Evolutionary conservation across 2,888 invertebrate species (phyloP).

Genomic region (Perizoma flavofasciatum): DNA sequence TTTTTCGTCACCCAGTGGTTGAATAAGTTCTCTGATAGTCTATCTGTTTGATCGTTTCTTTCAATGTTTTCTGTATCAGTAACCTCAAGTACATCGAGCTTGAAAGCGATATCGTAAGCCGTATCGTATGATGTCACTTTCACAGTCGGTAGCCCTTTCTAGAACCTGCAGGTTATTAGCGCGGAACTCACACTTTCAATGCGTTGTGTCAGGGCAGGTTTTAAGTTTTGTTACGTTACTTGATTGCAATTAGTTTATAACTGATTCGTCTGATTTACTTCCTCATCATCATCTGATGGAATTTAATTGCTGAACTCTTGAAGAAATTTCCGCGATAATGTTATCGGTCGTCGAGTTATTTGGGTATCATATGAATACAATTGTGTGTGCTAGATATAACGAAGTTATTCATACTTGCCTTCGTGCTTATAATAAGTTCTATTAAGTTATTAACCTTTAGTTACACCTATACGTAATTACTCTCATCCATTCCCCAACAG

Average conservation of each 20-base stretch:
- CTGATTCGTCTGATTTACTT: too few species aligned
- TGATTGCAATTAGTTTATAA: neutral
- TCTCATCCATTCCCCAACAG: neutral
- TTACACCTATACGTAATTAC: neutral
- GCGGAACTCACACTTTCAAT: constrained; percentile 40
- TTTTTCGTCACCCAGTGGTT: too few species aligned
- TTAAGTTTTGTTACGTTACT: neutral
- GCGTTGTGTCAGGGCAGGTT: constrained; percentile 2
- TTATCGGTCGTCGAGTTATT: too few species aligned
- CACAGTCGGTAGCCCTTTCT: constrained; percentile 38
- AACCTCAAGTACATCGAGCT: constrained; percentile 10
- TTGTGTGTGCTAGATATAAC: too few species aligned
- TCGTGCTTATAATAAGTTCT: too few species aligned
- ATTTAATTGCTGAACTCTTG: too few species aligned
- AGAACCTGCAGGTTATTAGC: constrained; percentile 34
- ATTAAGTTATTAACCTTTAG: neutral
- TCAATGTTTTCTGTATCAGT: constrained; percentile 8
- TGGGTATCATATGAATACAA: too few species aligned
- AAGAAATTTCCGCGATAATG: too few species aligned
- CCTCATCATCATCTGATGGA: too few species aligned
- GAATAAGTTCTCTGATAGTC: too few species aligned
- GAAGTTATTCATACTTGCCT: too few species aligned
- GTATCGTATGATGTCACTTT: constrained; percentile 33
- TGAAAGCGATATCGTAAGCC: constrained; percentile 23
- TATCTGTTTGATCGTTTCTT: neutral